Percentiles rank a stretch among this genome's conserved stretches.
Evolutionary conservation across 2,888 invertebrate genomes (phyloP).

Genomic region (Lasioglossum calceatum): DNA sequence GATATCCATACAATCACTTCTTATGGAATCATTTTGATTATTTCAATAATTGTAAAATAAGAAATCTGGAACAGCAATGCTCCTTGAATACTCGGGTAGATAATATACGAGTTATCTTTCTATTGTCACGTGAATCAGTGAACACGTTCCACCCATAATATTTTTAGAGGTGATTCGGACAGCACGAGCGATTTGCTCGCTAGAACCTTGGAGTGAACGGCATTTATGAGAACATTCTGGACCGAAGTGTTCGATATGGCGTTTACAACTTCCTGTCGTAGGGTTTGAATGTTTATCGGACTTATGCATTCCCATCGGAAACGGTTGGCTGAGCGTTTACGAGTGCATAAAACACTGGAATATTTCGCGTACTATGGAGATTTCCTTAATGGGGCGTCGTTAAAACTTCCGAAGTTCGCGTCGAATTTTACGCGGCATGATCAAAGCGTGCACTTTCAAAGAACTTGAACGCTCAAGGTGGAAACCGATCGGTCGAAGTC

Average conservation of each 20-base stretch:
- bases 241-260: not conserved
- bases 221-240: not conserved
- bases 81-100: not conserved
- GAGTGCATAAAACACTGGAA: constrained; percentile 18
- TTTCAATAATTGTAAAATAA: too few relatives aligned
- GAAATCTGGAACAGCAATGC: not conserved
- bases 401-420: constrained; percentile 21
- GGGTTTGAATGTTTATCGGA: constrained; percentile 4
- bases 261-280: not conserved
- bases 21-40: too few relatives aligned
- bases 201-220: not conserved
- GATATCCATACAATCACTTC: too few relatives aligned
- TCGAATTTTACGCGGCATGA: constrained; percentile 23
- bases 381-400: constrained; percentile 28
- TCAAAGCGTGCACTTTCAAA: constrained; percentile 18
- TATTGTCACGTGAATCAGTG: not conserved
- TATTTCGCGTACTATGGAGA: constrained; percentile 14
- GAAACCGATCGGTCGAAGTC: not conserved
- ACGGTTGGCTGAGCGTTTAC: constrained; percentile 13
- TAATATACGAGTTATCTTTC: not conserved
- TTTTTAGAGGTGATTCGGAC: not conserved
- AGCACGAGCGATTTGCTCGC: not conserved
- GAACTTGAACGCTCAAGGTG: not conserved
- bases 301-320: not conserved
- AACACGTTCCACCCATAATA: not conserved